These are phyloP conservation scores for Scaptodrosophila latifasciaeformis DNA, from an alignment of 2,888 invertebrate genomes.

Conservation along the genomic window DNA sequence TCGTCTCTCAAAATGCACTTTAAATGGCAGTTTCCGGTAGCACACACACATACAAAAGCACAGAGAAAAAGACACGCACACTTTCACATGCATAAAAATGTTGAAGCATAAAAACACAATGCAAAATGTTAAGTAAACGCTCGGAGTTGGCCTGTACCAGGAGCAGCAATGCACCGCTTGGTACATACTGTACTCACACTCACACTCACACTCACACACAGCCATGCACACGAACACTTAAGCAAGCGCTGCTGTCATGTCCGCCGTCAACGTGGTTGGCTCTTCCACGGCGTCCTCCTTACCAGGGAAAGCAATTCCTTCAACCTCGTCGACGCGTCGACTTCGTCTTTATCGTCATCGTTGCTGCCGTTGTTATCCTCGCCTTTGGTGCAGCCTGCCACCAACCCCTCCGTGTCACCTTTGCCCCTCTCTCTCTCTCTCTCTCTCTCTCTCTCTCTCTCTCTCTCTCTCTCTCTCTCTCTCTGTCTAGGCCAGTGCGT, in stretches of 20 bases:
- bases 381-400: constrained; percentile 41
- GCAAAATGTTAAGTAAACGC: constrained; percentile 47
- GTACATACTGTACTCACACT: constrained; percentile 67
- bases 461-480: constrained; percentile 13
- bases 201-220: constrained; percentile 4
- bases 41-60: too few species aligned
- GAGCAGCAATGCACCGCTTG: constrained; percentile 67
- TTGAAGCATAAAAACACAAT: constrained; percentile 51
- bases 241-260: constrained; percentile 51
- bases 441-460: constrained; percentile 6
- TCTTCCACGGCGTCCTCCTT: not conserved
- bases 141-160: constrained; percentile 60
- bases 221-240: constrained; percentile 10
- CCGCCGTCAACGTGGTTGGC: constrained; percentile 25
- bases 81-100: constrained; percentile 37
- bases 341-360: not conserved
- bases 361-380: constrained; percentile 27
- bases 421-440: not conserved
- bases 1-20: constrained; percentile 68
- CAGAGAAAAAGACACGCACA: constrained; percentile 17
- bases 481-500: constrained; percentile 12
- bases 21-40: constrained; percentile 73
- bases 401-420: constrained; percentile 56
- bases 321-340: too few species aligned
- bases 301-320: too few species aligned